phyloP scores from a whole-genome alignment of 1,140 invertebrate genomes.

The Aphaenogaster floridana region DNA sequence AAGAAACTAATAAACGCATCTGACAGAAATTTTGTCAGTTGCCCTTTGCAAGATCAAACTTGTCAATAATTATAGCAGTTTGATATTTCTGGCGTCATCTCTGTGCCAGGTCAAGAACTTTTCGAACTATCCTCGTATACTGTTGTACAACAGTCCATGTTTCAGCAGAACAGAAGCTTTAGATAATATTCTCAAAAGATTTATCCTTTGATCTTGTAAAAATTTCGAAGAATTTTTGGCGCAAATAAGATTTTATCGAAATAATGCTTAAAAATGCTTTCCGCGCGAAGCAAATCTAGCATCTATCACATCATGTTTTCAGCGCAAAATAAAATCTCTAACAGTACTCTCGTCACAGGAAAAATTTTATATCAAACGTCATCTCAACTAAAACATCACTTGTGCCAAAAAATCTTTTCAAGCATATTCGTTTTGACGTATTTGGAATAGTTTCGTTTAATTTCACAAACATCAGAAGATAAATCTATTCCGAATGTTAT shows the following conservation, averaged over 20 bases:
- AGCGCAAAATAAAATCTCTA: not conserved
- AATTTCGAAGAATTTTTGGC: not conserved
- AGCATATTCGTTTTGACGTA: not conserved
- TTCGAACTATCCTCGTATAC: not conserved
- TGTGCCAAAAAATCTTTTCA: not conserved
- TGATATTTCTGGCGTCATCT: no score
- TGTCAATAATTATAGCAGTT: no score
- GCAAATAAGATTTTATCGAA: not conserved
- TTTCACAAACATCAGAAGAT: not conserved
- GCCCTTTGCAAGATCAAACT: no score
- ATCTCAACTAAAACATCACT: conserved; percentile 6
- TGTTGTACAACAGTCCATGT: not conserved
- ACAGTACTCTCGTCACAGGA: not conserved
- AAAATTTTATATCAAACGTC: not conserved
- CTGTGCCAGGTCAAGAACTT: no score
- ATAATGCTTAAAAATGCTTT: conserved; percentile 1
- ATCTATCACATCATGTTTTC: not conserved
- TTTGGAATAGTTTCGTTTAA: conserved; percentile 6
- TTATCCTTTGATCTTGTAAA: not conserved
- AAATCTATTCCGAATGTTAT: conserved; percentile 1
- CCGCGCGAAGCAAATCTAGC: not conserved
- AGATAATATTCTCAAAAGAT: not conserved
- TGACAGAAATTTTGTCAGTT: no score
- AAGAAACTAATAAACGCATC: no score
- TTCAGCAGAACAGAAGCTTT: not conserved